A percentile compares a stretch with the other conserved stretches of the same genome.
phyloP scores from a whole-genome alignment of 2,888 invertebrate genomes.

The Melipona beecheii region DNA sequence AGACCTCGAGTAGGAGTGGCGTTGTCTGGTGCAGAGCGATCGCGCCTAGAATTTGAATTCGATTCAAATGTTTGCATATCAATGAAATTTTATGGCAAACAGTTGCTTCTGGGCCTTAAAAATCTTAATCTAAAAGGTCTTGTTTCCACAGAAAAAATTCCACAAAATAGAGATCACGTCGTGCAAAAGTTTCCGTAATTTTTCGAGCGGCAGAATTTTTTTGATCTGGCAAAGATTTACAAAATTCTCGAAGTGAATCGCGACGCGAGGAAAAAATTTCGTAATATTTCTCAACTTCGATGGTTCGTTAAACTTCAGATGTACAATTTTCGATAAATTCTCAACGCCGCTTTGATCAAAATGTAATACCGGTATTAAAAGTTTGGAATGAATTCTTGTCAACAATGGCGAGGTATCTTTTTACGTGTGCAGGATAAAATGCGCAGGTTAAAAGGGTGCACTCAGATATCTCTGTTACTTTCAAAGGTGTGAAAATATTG shows the following conservation, averaged over 20 bases:
- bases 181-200: too few species aligned
- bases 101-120: too few species aligned
- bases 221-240: neutral
- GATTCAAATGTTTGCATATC: too few species aligned
- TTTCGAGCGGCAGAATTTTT: too few species aligned
- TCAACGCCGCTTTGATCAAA: neutral
- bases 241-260: neutral
- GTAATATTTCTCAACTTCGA: neutral
- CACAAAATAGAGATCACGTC: too few species aligned
- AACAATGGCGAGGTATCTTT: neutral
- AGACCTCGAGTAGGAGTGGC: too few species aligned
- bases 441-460: neutral
- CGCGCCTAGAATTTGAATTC: too few species aligned
- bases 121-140: too few species aligned
- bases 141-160: too few species aligned
- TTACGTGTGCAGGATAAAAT: neutral
- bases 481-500: slow-evolving; percentile 3
- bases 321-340: neutral
- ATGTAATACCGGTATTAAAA: neutral
- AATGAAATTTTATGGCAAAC: too few species aligned
- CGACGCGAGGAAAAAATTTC: neutral
- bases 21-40: too few species aligned
- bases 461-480: slow-evolving; percentile 12
- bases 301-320: too few species aligned
- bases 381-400: neutral